Base-by-base conservation (phyloP, 2,113 vertebrate species). In the Marmota flaviventris region DNA sequence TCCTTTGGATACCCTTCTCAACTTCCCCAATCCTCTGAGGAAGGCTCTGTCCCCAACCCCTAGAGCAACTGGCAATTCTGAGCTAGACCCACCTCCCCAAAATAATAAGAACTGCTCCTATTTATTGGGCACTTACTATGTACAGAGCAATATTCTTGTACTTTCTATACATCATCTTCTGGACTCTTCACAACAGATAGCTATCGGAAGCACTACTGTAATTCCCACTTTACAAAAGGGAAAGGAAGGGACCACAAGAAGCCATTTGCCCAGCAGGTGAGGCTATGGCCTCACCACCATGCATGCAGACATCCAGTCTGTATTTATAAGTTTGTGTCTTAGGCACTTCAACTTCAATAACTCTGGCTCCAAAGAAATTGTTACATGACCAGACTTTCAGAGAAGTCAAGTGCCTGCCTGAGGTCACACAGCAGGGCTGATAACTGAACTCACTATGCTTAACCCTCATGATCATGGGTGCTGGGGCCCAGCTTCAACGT, bases 401-500 rank as follows among this genome's bases (percentile, higher is more conserved):
- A 81, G 82, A 93, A 45, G 67, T 84, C 65, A 84, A 25, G 53
- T 11, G 70, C 34, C 65, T 42, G 56, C 58, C 86, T 16, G 29
- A 95, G 67, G 65, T 39, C 56, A 84, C 81, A 61, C 8, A 56
- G 88, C 56, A 42, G 42, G 32, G 2, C 27, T 42, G 9, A 58
- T 2, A 77, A 24, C 8, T 56, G 56, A 75, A 73, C 58, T 48
- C 58, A 37, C 20, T 37, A 22, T 65, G 34, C 42, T 34, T 29
- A n/a, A 16, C 32, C 27, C 37, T 89, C 14, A 1, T 6, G 89
- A 61, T 51, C 4, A 56, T 2, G n/a, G 53, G 7, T 0, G 0
- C 1, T 17, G 48, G 87, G 53, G 65, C 34, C 73, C 76, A n/a
- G 84, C 24, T 61, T 42, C 25, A 11, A 99, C 99, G 99, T 98